Percentiles rank a stretch among this genome's conserved stretches.
Evolutionary conservation across 2,113 vertebrate species (phyloP).

Genomic region (Oreochromis aureus): DNA sequence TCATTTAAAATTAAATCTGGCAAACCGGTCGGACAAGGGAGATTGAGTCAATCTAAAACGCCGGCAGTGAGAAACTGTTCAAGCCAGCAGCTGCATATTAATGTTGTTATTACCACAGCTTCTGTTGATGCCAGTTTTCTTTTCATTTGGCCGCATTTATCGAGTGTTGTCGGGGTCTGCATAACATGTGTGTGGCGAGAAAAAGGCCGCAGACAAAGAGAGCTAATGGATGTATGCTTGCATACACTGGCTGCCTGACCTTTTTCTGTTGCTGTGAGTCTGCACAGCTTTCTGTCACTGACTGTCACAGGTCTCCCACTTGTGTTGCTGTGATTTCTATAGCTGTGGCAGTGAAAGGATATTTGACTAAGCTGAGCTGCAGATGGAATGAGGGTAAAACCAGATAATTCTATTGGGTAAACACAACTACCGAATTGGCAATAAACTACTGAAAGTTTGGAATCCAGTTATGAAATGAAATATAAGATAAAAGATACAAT

Average conservation of each 20-base stretch:
- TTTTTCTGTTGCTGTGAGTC: slow-evolving; percentile 24
- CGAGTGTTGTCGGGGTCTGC: not conserved
- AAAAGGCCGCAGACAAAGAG: slow-evolving; percentile 36
- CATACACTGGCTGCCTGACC: slow-evolving; percentile 30
- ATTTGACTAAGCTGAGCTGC: not conserved
- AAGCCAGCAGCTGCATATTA: slow-evolving; percentile 56
- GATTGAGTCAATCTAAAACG: slow-evolving; percentile 58
- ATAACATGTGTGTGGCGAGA: not conserved
- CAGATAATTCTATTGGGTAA: not conserved
- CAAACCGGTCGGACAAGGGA: slow-evolving; percentile 53
- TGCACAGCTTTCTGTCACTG: not conserved
- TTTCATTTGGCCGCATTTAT: slow-evolving; percentile 43
- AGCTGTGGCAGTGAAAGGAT: not conserved
- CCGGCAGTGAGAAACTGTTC: slow-evolving; percentile 38
- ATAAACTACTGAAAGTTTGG: not conserved
- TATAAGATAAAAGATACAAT: not conserved
- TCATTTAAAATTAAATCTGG: slow-evolving; percentile 63
- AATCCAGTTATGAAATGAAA: not conserved
- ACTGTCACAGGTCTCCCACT: not conserved
- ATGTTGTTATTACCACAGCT: slow-evolving; percentile 48
- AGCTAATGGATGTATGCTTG: slow-evolving; percentile 27
- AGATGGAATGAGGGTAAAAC: slow-evolving; percentile 7
- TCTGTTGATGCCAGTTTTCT: slow-evolving; percentile 56
- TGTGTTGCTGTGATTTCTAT: not conserved
- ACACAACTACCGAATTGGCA: slow-evolving; percentile 10